Evolutionary conservation across 2,888 invertebrate genomes (phyloP).

Genomic region (Drosophila subquinaria): DNA sequence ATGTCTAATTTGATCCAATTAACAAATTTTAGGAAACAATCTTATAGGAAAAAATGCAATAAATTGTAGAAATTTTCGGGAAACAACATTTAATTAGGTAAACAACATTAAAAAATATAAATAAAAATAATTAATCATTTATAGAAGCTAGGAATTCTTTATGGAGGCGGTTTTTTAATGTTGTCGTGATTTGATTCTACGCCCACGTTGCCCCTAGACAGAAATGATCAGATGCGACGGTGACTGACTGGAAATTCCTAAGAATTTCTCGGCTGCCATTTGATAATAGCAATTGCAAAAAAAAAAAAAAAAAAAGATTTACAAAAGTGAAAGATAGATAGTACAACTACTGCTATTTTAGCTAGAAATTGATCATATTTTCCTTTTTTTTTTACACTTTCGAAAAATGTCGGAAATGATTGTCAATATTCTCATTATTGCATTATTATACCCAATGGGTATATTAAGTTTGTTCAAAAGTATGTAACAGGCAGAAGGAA

Average conservation of each 20-base stretch:
- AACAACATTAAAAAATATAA: neutral
- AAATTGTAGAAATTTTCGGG: slow-evolving; percentile 7
- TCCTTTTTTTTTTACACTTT: too few relatives aligned
- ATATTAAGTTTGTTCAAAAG: too few relatives aligned
- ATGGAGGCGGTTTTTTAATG: slow-evolving; percentile 36
- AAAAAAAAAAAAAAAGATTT: neutral
- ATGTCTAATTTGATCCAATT: slow-evolving; percentile 6
- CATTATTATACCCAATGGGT: too few relatives aligned
- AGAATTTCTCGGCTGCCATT: slow-evolving; percentile 3
- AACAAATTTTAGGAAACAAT: slow-evolving; percentile 12
- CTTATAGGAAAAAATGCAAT: neutral
- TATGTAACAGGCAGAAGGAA: too few relatives aligned
- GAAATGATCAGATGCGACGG: neutral
- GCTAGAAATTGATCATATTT: slow-evolving; percentile 13
- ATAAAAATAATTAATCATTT: slow-evolving; percentile 28
- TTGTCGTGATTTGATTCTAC: neutral
- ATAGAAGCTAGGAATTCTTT: slow-evolving; percentile 18
- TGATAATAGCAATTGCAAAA: slow-evolving; percentile 4
- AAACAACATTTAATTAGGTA: slow-evolving; percentile 18
- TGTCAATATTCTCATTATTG: too few relatives aligned
- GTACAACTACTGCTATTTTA: neutral
- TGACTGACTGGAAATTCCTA: slow-evolving; percentile 22
- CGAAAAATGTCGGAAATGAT: too few relatives aligned
- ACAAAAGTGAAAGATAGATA: slow-evolving; percentile 6
- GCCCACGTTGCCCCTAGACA: slow-evolving; percentile 11